phyloP scores from a whole-genome alignment of 23 tunicate genomes.

The Corella eumyota region DNA sequence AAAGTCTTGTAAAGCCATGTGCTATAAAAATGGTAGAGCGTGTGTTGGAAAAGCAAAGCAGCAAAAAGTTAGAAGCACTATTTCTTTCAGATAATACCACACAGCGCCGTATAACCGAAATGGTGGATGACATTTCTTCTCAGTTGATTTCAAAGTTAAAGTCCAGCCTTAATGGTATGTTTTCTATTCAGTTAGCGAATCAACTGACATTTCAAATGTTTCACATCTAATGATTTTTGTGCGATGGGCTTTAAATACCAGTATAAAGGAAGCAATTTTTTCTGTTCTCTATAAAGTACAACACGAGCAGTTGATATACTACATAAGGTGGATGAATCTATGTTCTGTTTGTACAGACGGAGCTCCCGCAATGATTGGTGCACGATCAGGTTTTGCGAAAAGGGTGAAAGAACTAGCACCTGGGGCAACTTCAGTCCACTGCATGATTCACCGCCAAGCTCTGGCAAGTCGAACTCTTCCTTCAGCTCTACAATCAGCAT shows the following conservation, averaged over 20 bases:
- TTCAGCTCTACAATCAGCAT: slow-evolving; percentile 28
- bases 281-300: slow-evolving; percentile 13
- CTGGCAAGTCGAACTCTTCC: slow-evolving; percentile 48
- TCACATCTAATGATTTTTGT: slow-evolving; percentile 26
- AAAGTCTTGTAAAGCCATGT: slow-evolving; percentile 52
- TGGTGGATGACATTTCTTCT: slow-evolving; percentile 11
- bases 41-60: slow-evolving; percentile 18
- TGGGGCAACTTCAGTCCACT: slow-evolving; percentile 26
- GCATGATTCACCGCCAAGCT: slow-evolving; percentile 59
- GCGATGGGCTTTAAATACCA: slow-evolving; percentile 9
- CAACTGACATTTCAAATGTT: slow-evolving; percentile 26
- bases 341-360: slow-evolving; percentile 42
- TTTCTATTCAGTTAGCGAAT: slow-evolving; percentile 27
- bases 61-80: slow-evolving; percentile 4
- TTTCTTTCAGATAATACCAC: slow-evolving; percentile 25
- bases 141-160: slow-evolving; percentile 14
- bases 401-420: slow-evolving; percentile 24
- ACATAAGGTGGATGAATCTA: slow-evolving; percentile 20
- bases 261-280: slow-evolving; percentile 20
- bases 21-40: slow-evolving; percentile 24
- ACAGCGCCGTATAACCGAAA: slow-evolving; percentile 20
- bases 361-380: slow-evolving; percentile 56
- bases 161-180: slow-evolving; percentile 8
- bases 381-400: slow-evolving; percentile 36
- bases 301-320: slow-evolving; percentile 27